Evolutionary conservation across 2,113 vertebrate genomes (phyloP).

Genomic region (Chlamydotis undulata): DNA sequence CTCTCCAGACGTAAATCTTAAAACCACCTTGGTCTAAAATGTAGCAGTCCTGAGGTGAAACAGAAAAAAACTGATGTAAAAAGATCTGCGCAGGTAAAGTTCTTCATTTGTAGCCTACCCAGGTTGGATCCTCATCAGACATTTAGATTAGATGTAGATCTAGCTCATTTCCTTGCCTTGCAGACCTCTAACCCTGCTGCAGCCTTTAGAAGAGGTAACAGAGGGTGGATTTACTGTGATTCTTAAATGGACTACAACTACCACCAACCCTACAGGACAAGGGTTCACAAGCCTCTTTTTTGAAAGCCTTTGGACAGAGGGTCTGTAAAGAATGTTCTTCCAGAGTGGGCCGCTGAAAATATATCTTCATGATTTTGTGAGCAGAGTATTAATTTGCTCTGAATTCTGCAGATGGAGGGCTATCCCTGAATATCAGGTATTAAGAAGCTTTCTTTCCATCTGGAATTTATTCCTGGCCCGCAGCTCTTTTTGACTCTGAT

Average conservation of each 20-base stretch:
- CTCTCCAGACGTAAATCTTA: constrained; percentile 89
- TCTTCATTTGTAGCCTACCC: background rate
- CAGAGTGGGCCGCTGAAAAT: background rate
- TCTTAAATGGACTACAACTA: background rate
- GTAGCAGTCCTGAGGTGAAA: constrained; percentile 83
- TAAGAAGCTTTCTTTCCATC: background rate
- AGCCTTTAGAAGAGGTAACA: background rate
- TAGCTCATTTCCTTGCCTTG: background rate
- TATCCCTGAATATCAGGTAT: background rate
- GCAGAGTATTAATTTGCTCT: background rate
- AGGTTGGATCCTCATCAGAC: background rate
- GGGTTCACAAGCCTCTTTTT: background rate
- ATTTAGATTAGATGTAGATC: background rate
- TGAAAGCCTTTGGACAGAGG: background rate
- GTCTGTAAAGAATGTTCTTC: background rate
- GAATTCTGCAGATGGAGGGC: background rate
- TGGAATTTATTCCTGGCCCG: background rate
- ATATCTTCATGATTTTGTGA: background rate
- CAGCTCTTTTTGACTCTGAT: background rate
- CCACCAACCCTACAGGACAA: background rate
- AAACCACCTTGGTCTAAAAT: constrained; percentile 86
- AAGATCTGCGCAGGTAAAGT: background rate
- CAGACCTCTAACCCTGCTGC: background rate
- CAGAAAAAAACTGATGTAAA: background rate
- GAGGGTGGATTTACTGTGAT: background rate